phyloP scores from a whole-genome alignment of 2,797 vertebrate genomes.

The Scarus forsteni region DNA sequence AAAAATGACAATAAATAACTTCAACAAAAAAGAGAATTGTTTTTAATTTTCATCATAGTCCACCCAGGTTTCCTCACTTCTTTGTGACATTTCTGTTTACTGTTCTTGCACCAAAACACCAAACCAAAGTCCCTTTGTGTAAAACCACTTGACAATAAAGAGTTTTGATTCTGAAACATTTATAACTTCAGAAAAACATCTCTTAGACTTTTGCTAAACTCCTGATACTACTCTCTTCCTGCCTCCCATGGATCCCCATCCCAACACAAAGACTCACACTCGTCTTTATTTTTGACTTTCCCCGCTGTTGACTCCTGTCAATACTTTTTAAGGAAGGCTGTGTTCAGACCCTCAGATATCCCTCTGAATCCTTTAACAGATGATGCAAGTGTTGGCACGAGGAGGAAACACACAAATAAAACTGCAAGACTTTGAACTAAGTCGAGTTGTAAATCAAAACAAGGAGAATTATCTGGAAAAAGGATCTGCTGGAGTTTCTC shows the following conservation, averaged over 20 bases:
- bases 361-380: slow-evolving; percentile 11
- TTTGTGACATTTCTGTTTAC: too few relatives aligned
- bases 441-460: slow-evolving; percentile 17
- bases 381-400: slow-evolving; percentile 36
- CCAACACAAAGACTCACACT: background rate
- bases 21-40: too few relatives aligned
- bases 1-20: too few relatives aligned
- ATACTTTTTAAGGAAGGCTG: background rate
- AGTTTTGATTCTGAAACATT: too few relatives aligned
- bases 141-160: too few relatives aligned
- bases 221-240: background rate
- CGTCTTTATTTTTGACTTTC: background rate
- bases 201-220: background rate
- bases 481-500: background rate
- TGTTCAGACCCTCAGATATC: background rate
- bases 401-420: slow-evolving; percentile 23
- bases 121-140: too few relatives aligned
- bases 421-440: slow-evolving; percentile 3
- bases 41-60: too few relatives aligned
- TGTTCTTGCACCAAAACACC: too few relatives aligned
- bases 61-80: too few relatives aligned
- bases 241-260: background rate
- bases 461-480: background rate
- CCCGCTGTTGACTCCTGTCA: background rate
- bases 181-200: background rate